A percentile compares a stretch with the other conserved stretches of the same genome.
Evolutionary conservation across 2,113 vertebrate species (phyloP).

Genomic region (Vicugna pacos): DNA sequence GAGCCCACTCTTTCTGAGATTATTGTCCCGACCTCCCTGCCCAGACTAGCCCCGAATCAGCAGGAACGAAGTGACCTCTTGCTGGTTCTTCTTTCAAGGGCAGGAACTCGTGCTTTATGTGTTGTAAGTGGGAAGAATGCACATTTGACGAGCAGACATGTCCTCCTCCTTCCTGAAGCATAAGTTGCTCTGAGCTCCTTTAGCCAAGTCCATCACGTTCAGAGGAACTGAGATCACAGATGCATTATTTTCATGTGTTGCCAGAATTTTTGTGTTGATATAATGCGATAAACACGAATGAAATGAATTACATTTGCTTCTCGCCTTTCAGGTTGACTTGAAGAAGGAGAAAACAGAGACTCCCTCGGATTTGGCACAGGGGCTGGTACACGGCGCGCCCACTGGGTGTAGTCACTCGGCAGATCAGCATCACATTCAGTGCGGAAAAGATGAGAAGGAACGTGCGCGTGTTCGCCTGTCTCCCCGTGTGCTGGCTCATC

Average conservation of each 20-base stretch:
- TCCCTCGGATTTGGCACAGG: not conserved
- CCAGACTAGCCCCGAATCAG: too few species aligned
- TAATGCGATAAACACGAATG: not conserved
- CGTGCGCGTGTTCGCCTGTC: accelerated
- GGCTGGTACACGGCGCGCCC: accelerated
- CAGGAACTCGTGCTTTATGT: not conserved
- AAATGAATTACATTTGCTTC: not conserved
- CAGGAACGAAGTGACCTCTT: not conserved
- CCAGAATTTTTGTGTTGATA: not conserved
- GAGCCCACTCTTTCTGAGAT: not conserved
- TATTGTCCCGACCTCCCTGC: not conserved
- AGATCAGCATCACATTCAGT: too few species aligned
- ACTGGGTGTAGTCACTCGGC: too few species aligned
- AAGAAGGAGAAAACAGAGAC: not conserved
- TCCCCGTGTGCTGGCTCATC: not conserved
- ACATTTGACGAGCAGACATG: not conserved
- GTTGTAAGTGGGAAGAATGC: not conserved
- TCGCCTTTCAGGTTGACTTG: not conserved
- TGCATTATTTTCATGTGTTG: not conserved
- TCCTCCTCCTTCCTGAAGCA: not conserved
- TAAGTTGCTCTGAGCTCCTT: not conserved
- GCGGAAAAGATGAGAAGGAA: too few species aligned
- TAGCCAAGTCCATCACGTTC: not conserved
- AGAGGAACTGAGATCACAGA: not conserved
- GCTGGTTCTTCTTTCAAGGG: not conserved